Base-by-base conservation (phyloP, 2,797 vertebrate species). In the Sebastes kiyomatsui region DNA sequence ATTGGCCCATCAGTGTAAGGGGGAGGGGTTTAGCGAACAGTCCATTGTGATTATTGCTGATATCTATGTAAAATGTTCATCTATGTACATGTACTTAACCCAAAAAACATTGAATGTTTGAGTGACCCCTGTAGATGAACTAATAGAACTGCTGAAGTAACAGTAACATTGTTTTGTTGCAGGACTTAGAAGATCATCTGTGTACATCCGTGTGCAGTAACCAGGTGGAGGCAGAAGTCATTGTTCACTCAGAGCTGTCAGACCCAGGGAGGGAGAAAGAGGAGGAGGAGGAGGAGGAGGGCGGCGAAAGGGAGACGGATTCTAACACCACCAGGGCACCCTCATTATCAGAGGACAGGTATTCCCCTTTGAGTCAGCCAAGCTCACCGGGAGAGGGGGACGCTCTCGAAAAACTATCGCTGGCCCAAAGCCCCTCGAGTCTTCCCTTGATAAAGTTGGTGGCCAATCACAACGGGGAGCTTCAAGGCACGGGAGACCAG, bases 181-280 rank as follows among this genome's bases (percentile, higher is more conserved):
- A 98, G 97, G 96, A 94, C 54, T 67, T 90, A 5, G 95, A 92
- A 58, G 97, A 96, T 87, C 95, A 84, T 71, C 88, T 95, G 8
- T 88, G 83, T 0, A 80, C 93, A 1, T 93, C 94, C 27, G 90
- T 93, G 79, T 94, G 87, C 90, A 94, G 95, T 59, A 97, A 98
- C 92, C 97, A 97, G 91, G 96, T 99, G 65, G 97, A 99, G 90
- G 98, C 98, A 0, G 97, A 99, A 42, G 98, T 99, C 88, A 99
- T 99, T 0, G 98, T 99, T 82, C 98, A 99, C 91, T 98, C 98
- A 1, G 97, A 98, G 93, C 96, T 98, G 75, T 95, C 96, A 10
- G 96, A 98, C 22, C 95, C 94, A 20, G 88, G 81, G 72, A 94
- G 85, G 49, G 89, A 80, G 67, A 84, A 46, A 46, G 42, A 80